phyloP scores from a whole-genome alignment of 2,888 invertebrate genomes.

The Orchestes rusci region DNA sequence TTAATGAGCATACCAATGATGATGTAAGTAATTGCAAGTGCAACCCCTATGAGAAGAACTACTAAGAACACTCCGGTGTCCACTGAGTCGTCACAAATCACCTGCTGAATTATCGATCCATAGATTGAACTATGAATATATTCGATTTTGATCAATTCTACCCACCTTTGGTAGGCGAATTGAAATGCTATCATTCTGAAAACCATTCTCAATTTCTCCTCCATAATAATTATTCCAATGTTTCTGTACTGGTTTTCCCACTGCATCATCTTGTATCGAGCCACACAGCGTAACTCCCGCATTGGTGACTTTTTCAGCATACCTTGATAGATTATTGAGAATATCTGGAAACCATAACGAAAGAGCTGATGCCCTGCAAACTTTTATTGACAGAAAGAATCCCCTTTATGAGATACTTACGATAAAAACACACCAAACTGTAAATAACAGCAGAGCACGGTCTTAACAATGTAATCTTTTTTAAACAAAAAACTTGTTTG shows the following conservation, averaged over 20 bases:
- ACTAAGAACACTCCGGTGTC: slow-evolving; percentile 38
- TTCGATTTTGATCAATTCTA: too few species aligned
- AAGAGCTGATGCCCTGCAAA: slow-evolving; percentile 48
- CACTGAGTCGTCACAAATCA: slow-evolving; percentile 36
- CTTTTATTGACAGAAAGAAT: neutral
- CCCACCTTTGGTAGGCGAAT: too few species aligned
- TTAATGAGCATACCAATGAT: slow-evolving; percentile 42
- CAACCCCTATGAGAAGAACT: slow-evolving; percentile 35
- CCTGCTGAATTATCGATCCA: slow-evolving; percentile 14
- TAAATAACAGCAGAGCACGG: slow-evolving; percentile 39
- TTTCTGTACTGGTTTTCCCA: too few species aligned
- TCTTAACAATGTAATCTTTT: slow-evolving; percentile 36
- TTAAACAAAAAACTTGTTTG: slow-evolving; percentile 41
- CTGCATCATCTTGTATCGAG: slow-evolving; percentile 34
- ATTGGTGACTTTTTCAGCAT: slow-evolving; percentile 29
- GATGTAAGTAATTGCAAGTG: slow-evolving; percentile 35
- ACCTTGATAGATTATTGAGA: slow-evolving; percentile 46
- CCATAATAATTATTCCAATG: too few species aligned
- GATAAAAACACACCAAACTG: slow-evolving; percentile 43
- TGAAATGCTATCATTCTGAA: too few species aligned
- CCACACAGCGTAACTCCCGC: slow-evolving; percentile 35
- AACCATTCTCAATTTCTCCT: too few species aligned
- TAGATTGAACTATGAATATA: too few species aligned
- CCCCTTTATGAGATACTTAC: slow-evolving; percentile 32
- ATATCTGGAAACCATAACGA: slow-evolving; percentile 56